Evolutionary conservation across 1,140 invertebrate species (phyloP), one percentile per base, ranked within the genome.

Genomic region (Megathymus violae): DNA sequence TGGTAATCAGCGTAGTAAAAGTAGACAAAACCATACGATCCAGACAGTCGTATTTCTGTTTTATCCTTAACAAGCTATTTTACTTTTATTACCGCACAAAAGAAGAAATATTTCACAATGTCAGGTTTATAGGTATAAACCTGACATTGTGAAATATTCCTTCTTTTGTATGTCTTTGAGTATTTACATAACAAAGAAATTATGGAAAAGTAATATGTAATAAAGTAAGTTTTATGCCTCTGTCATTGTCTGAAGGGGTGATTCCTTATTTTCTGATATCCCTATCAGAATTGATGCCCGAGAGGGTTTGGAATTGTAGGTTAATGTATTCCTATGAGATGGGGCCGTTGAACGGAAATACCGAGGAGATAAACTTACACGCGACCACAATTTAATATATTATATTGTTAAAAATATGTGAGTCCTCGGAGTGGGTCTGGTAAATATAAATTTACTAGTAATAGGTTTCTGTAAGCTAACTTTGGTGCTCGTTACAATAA

Each of bases 101-200:
- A n/a, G n/a, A n/a, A n/a, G n/a, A n/a, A n/a, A n/a, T n/a, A n/a
- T n/a, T n/a, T n/a, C n/a, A n/a, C n/a, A n/a, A n/a, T n/a, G n/a
- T n/a, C n/a, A n/a, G n/a, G n/a, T n/a, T n/a, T 22, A 40, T 38
- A 51, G 16, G 16, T 22, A 40, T 52, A 41, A 52, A 41, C 34
- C 50, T 52, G 17, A 52, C 50, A 52, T 40, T 40, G 50, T 51
- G 13, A 16, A 36, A 34, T 41, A 51, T 19, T 38, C 15, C 36
- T 40, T 36, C 50, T 16, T 40, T 52, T 25, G 1, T n/a, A n/a
- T n/a, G 11, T 52, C 19, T 36, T 14, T 4, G 14, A 47, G 11
- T 40, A 52, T 52, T 52, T 40, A 52, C 50, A 52, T 52, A 40
- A 52, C 50, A 52, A 52, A 41, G 13, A 36, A 36, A 22, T 52